phyloP scores from a whole-genome alignment of 1,140 invertebrate species.

The Ctenoplectra terminalis region DNA sequence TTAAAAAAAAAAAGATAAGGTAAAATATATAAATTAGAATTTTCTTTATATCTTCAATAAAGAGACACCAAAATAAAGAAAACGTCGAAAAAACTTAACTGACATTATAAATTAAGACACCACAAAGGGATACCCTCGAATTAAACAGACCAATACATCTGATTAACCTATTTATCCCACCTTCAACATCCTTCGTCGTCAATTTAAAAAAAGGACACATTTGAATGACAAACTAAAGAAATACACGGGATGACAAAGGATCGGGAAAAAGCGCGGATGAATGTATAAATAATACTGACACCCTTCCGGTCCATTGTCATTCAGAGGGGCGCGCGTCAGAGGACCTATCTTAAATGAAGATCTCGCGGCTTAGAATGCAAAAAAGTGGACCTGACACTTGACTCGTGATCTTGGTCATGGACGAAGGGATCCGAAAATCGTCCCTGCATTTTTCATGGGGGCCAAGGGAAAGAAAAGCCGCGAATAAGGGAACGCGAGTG shows the following conservation, averaged over 20 bases:
- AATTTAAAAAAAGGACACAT: background rate
- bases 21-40: too few species aligned
- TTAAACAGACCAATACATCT: background rate
- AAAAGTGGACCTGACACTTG: background rate
- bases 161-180: background rate
- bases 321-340: background rate
- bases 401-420: slow-evolving; percentile 33
- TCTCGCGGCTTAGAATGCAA: slow-evolving; percentile 3
- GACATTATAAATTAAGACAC: too few species aligned
- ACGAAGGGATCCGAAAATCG: slow-evolving; percentile 12
- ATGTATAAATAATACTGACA: slow-evolving; percentile 16
- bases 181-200: too few species aligned
- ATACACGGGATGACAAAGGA: background rate
- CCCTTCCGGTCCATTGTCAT: slow-evolving; percentile 28
- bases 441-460: slow-evolving; percentile 27
- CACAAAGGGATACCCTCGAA: background rate
- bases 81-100: too few species aligned
- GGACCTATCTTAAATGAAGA: slow-evolving; percentile 12
- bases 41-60: too few species aligned
- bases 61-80: too few species aligned
- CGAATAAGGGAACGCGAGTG: background rate
- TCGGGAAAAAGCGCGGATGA: slow-evolving; percentile 9
- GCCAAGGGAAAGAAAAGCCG: background rate
- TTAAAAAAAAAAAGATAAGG: too few species aligned
- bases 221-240: slow-evolving; percentile 6